Evolutionary conservation across 1,140 invertebrate genomes (phyloP).

Genomic region (Temnothorax curvispinosus): DNA sequence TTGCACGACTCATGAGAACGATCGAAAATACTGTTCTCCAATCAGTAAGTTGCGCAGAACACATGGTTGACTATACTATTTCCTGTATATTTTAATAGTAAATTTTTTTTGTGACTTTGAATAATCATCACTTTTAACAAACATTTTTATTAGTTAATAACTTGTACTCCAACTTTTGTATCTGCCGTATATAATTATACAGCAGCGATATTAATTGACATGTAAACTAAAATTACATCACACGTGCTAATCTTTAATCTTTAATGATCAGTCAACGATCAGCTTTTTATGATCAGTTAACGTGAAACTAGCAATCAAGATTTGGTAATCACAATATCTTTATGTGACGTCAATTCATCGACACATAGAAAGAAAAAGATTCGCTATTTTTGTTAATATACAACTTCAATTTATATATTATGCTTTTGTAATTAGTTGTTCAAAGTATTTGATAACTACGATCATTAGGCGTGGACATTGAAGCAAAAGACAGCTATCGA

Average conservation of each 20-base stretch:
- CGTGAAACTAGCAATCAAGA: background rate
- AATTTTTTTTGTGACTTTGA: background rate
- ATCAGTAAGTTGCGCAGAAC: slow-evolving; percentile 17
- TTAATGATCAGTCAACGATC: background rate
- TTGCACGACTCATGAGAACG: slow-evolving; percentile 25
- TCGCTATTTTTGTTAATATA: background rate
- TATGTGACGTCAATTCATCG: background rate
- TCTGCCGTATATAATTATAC: background rate
- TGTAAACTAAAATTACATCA: slow-evolving; percentile 1
- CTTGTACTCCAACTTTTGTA: background rate
- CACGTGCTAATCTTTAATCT: background rate
- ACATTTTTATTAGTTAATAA: background rate
- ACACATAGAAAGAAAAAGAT: background rate
- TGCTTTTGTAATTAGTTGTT: slow-evolving; percentile 10
- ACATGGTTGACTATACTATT: background rate
- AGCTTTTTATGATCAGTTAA: background rate
- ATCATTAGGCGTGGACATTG: background rate
- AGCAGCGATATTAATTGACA: background rate
- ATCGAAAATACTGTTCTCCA: slow-evolving; percentile 20
- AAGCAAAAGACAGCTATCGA: background rate
- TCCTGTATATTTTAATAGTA: background rate
- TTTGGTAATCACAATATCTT: background rate
- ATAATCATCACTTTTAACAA: slow-evolving; percentile 24
- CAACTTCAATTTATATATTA: slow-evolving; percentile 12
- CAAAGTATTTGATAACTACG: background rate